These are phyloP conservation scores for Peromyscus attwateri DNA, from an alignment of 2,797 vertebrate species.

Conservation along the genomic window DNA sequence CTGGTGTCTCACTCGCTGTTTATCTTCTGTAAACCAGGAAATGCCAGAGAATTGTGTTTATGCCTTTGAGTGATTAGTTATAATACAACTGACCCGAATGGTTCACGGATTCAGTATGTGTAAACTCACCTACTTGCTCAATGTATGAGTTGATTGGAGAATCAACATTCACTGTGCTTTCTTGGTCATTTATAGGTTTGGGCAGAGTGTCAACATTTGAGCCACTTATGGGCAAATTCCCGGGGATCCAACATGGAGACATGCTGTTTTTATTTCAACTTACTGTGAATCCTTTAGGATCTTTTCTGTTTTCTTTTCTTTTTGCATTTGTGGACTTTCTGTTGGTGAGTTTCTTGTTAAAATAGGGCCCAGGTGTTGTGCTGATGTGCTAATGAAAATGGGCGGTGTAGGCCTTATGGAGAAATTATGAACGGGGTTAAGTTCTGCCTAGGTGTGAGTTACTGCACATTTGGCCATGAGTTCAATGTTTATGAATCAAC, in stretches of 20 bases:
- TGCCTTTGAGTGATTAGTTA: not conserved
- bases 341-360: not conserved
- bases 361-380: not conserved
- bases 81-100: not conserved
- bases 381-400: not conserved
- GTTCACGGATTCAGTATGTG: not conserved
- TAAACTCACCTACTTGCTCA: not conserved
- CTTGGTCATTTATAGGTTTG: accelerated
- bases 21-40: not conserved
- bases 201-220: not conserved
- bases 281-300: not conserved
- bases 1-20: not conserved
- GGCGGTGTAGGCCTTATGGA: not conserved
- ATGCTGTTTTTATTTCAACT: not conserved
- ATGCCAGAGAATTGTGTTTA: not conserved
- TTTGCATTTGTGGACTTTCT: not conserved
- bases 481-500: not conserved
- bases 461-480: not conserved
- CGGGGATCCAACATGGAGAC: too few species aligned
- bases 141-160: not conserved
- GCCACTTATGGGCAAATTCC: accelerated
- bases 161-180: not conserved
- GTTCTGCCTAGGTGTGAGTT: not conserved
- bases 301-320: not conserved
- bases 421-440: not conserved